phyloP scores from a whole-genome alignment of 2,113 vertebrate genomes.

The Platichthys flesus region DNA sequence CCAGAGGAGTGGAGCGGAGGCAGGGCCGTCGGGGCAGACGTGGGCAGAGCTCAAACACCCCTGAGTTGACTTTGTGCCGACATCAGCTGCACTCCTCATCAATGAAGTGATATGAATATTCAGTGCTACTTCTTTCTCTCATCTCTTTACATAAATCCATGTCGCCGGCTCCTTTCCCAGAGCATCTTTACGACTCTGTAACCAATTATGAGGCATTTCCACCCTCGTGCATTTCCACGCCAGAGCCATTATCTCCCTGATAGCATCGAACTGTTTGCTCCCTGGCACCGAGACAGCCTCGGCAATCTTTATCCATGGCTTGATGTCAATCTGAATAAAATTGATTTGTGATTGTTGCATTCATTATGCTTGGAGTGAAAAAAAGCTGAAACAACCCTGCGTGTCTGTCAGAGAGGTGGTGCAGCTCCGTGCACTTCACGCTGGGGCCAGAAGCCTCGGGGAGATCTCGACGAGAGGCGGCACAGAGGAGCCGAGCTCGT shows the following conservation, averaged over 20 bases:
- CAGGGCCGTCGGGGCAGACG: neutral
- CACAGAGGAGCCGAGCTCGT: conserved; percentile 28
- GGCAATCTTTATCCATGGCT: conserved; percentile 6
- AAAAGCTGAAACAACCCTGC: neutral
- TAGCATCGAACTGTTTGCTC: conserved; percentile 20
- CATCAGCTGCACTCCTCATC: conserved; percentile 50
- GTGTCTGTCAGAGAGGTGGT: conserved; percentile 1
- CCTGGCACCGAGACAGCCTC: conserved; percentile 15
- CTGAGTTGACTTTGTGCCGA: conserved; percentile 27
- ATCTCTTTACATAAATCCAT: conserved; percentile 43
- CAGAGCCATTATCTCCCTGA: conserved; percentile 21
- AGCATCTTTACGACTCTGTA: conserved; percentile 29
- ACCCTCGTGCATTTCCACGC: conserved; percentile 1
- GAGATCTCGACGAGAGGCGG: conserved; percentile 33
- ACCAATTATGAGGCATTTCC: conserved; percentile 44
- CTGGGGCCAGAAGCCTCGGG: conserved; percentile 31
- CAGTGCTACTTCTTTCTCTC: conserved; percentile 24
- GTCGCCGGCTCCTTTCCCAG: conserved; percentile 17
- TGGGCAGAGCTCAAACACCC: conserved; percentile 29
- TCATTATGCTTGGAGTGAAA: conserved; percentile 17
- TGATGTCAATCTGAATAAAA: conserved; percentile 47
- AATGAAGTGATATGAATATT: conserved; percentile 60
- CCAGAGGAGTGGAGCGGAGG: neutral
- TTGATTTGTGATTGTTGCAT: conserved; percentile 44
- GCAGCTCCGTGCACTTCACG: neutral